These are phyloP conservation scores for Potamarius usumacintae DNA, from an alignment of 2,113 vertebrate species.

Conservation along the genomic window DNA sequence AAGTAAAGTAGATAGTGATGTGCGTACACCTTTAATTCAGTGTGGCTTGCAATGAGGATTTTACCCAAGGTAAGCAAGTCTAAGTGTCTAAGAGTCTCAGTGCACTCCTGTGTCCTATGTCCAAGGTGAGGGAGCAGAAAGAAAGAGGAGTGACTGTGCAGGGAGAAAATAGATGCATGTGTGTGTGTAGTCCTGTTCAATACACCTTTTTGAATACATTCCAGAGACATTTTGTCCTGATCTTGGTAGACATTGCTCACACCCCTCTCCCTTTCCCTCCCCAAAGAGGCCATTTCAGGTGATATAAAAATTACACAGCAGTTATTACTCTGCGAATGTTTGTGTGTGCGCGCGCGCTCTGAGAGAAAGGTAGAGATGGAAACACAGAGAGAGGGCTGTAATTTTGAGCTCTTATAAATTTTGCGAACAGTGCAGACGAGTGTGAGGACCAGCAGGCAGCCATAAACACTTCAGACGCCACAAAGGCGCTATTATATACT, in stretches of 20 bases:
- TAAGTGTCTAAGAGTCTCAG: no score
- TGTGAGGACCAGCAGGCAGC: conserved; percentile 10
- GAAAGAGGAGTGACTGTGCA: neutral
- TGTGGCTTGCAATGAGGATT: neutral
- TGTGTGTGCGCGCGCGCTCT: neutral
- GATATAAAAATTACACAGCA: conserved; percentile 36
- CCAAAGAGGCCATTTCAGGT: conserved; percentile 25
- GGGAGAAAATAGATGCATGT: conserved; percentile 24
- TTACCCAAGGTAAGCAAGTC: neutral
- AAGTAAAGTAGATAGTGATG: neutral
- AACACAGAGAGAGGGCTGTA: conserved; percentile 22
- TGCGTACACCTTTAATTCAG: neutral
- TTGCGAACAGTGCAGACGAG: neutral
- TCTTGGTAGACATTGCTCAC: conserved; percentile 45
- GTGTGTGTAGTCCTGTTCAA: conserved; percentile 14
- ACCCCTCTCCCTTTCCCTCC: neutral
- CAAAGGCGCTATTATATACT: neutral
- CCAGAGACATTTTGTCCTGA: conserved; percentile 42
- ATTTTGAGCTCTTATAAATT: conserved; percentile 13
- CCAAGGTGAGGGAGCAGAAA: conserved; percentile 40
- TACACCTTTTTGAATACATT: conserved; percentile 40
- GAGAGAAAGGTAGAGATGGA: neutral
- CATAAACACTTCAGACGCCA: conserved; percentile 20
- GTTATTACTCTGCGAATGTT: conserved; percentile 39
- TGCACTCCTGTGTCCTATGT: neutral